Evolutionary conservation across 2,113 vertebrate genomes (phyloP), one percentile per base, ranked within the genome.

Genomic region (Anolis carolinensis): DNA sequence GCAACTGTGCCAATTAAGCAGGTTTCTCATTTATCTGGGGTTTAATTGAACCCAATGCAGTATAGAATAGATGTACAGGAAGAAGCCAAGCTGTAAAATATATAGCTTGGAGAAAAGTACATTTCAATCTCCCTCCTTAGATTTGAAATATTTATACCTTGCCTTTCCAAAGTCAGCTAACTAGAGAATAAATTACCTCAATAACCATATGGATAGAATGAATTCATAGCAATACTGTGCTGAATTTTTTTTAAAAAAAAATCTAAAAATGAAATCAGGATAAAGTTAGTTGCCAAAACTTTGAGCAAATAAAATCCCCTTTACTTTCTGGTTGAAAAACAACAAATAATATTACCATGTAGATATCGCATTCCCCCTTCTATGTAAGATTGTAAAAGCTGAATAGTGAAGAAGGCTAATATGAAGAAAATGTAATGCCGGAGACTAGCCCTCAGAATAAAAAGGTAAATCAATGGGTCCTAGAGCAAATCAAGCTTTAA

Each of bases 41-140:
- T 7, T 14, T 0, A 0, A 36, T 85, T 86, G 68, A 84, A 72
- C 77, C 63, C 72, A 71, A 2, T 74, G 63, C 39, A 73, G 90
- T 25, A 65, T 68, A 65, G 86, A 7, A 85, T 88, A 5, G 91
- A 59, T 63, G 59, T 87, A 59, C 5, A 85, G 75, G 71, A 85
- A 82, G 73, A 72, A 59, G 67, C 63, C 36, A 74, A 55, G 83
- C 59, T 74, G 75, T 70, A 63, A 88, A 88, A 89, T 83, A 75
- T 18, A 82, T 68, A 81, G 52, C 25, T 34, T 52, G 44, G 44
- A 52, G 44, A 79, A 78, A 67, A 1, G 0, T 62, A 4, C 21
- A 70, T 74, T 87, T 67, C 83, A 14, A 4, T 18, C 8, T 27
- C 4, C 25, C 27, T 44, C 70, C 39, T 27, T 27, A 48, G 7